Base-by-base conservation (phyloP, 2,113 vertebrate species). In the Cryptomyrus ogoouensis region DNA sequence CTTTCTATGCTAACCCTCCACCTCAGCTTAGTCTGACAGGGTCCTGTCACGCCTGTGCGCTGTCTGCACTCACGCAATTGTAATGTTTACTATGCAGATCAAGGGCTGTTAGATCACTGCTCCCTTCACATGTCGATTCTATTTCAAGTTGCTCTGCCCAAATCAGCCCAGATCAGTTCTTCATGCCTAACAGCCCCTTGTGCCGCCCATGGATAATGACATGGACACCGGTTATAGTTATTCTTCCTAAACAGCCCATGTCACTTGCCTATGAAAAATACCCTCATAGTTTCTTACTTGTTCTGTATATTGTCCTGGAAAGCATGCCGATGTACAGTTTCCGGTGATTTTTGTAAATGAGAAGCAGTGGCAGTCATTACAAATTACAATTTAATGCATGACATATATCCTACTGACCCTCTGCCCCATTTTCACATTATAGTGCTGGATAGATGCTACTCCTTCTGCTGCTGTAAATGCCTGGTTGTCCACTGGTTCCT, bases 71-170 rank as follows among this genome's bases (percentile, higher is more conserved):
- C 92, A 93, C 96, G 94, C 95, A 96, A 96, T 94, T 94, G 97
- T 94, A 95, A 94, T 94, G 96, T 95, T 94, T 96, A 97, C 97
- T 98, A 97, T 99, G 98, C 97, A 98, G 96, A 97, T 95, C 90
- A 94, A 97, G 94, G 95, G 94, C 95, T 96, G 95, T 56, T 94
- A 96, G 94, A 95, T 95, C 92, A 91, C 84, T 91, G 88, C 92
- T 91, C 93, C 91, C 88, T 56, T 89, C 89, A 90, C 92, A 66
- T 62, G 87, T 15, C 44, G 91, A 74, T 89, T 92, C 91, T 89
- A 90, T 90, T 90, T 89, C 90, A 88, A 91, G 91, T 90, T 58
- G 90, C 92, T 93, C 92, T 83, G 70, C 91, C 88, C 89, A 91
- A 90, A 91, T 90, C 91, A 89, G 74, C 89, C 49, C 80, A 13